Conservation (phyloP, 2,113 vertebrate genomes). For the Clinocottus analis region DNA sequence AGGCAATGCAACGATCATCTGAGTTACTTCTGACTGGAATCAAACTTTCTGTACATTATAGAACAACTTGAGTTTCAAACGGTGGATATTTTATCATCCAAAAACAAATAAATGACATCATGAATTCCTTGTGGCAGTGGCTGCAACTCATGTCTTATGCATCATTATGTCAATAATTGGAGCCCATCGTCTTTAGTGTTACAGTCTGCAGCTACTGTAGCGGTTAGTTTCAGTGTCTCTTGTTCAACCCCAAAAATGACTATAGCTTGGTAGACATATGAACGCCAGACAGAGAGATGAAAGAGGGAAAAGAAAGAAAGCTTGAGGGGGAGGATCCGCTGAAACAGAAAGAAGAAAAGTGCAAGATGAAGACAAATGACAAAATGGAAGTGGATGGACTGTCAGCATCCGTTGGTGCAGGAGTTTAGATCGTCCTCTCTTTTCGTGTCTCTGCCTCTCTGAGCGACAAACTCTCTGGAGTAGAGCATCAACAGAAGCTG, state of each 20-base stretch:
- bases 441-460: constrained; percentile 14
- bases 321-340: neutral
- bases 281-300: neutral
- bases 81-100: neutral
- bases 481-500: constrained; percentile 9
- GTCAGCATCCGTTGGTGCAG: constrained; percentile 33
- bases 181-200: neutral
- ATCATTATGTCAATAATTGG: neutral
- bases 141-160: neutral
- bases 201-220: neutral
- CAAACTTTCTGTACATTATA: neutral
- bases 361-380: constrained; percentile 31
- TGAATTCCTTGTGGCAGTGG: neutral
- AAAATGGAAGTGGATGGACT: constrained; percentile 25
- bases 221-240: neutral
- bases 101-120: neutral
- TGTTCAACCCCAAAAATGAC: neutral
- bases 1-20: no score
- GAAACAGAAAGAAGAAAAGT: neutral
- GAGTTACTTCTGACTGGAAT: neutral
- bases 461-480: constrained; percentile 29
- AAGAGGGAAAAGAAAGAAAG: neutral
- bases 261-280: neutral
- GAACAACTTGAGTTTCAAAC: neutral
- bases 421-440: constrained; percentile 18